phyloP scores from a whole-genome alignment of 2,113 vertebrate species.

The Mystacornis crossleyi region DNA sequence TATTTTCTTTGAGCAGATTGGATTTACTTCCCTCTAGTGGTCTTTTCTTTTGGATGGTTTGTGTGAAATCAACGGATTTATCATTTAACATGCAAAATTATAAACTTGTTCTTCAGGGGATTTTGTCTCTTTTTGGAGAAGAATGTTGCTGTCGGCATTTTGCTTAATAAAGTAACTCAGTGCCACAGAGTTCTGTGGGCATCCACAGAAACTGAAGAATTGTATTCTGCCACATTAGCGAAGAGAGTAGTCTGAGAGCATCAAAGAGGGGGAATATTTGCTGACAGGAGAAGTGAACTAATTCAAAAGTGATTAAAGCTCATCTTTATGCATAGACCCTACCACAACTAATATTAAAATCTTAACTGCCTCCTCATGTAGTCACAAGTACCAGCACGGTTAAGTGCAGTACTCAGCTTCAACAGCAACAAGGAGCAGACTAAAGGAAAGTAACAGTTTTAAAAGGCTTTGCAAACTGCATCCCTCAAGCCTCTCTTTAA shows the following conservation, averaged over 20 bases:
- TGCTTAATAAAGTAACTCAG: neutral
- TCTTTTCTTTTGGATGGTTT: neutral
- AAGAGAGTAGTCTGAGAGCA: neutral
- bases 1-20: neutral
- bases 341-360: neutral
- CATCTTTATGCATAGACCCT: neutral
- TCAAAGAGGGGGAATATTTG: neutral
- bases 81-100: neutral
- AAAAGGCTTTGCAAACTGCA: neutral
- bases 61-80: neutral
- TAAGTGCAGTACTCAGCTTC: neutral
- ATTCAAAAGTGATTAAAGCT: neutral
- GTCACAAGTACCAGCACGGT: neutral
- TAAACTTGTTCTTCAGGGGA: neutral
- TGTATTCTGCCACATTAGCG: neutral
- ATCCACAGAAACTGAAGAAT: neutral
- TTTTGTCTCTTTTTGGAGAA: neutral
- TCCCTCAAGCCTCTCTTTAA: neutral
- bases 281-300: neutral
- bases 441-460: neutral
- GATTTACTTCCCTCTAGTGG: neutral
- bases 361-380: neutral
- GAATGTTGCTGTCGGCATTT: neutral
- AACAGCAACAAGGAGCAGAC: neutral
- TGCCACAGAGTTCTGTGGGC: neutral